Evolutionary conservation across 2,888 invertebrate genomes (phyloP), one percentile per base, ranked within the genome.

Genomic region (Dicycla oo): DNA sequence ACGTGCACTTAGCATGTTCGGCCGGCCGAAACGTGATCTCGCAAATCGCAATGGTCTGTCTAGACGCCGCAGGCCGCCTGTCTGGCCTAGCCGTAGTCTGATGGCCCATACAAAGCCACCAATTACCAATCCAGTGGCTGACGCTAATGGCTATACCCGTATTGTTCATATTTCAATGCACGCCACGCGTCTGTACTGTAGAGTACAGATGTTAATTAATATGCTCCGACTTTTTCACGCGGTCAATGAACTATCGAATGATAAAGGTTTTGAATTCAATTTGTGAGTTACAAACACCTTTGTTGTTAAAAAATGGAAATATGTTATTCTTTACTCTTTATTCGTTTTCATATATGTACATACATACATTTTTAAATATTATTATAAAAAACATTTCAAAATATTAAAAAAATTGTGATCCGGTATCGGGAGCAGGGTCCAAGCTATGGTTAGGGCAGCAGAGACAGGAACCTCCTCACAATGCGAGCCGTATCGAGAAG

Each of bases 1-100:
- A 94, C 94, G 91, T 92, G 94, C 94, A 94, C 94, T 95, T 93
- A 94, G 93, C 93, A 91, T 93, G 94, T 91, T 91, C 93, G 93
- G 87, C 90, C 91, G 92, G 90, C 92, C 93, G 95, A 94, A 95
- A 95, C 94, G 93, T 94, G 94, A 95, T 94, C 94, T 91, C 92
- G 91, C 93, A 93, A 92, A 91, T 91, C 92, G 91, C 91, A 91
- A 88, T 89, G 90, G 91, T 84, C 91, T 89, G 94, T 94, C 94
- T 94, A 94, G 94, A 94, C 94, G 88, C 88, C 91, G 91, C 91
- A 91, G 91, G 92, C 93, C 88, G 91, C 83, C 91, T 88, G 94
- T 92, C 93, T 93, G 89, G 90, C 87, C 88, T 90, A 90, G 90
- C 88, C 88, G 79, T 82, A 81, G 86, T 86, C 87, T 85, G 90